Conservation (phyloP, 2,797 vertebrate species). For the Pseudomugil tenellus region DNA sequence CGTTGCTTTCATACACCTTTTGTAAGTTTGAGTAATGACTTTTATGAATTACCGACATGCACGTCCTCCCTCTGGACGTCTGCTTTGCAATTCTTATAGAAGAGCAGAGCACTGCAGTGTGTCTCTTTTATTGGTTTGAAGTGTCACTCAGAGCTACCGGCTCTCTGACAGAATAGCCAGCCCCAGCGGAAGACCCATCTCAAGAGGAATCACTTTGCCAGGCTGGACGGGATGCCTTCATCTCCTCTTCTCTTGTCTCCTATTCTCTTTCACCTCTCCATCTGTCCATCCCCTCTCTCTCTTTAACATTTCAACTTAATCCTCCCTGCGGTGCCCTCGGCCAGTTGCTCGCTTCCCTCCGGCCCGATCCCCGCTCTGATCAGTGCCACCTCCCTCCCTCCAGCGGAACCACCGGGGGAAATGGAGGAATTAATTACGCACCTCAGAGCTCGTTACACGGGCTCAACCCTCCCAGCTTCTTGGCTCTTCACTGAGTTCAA, state of each 20-base stretch:
- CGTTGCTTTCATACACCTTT: constrained; percentile 5
- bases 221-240: constrained; percentile 31
- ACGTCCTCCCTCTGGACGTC: constrained; percentile 20
- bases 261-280: constrained; percentile 33
- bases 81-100: constrained; percentile 51
- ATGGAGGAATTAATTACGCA: constrained; percentile 80
- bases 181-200: constrained; percentile 64
- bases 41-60: constrained; percentile 24
- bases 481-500: constrained; percentile 64
- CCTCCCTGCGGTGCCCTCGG: constrained; percentile 51
- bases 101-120: constrained; percentile 37
- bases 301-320: constrained; percentile 60
- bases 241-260: not conserved
- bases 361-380: constrained; percentile 62
- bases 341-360: constrained; percentile 39
- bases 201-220: constrained; percentile 57
- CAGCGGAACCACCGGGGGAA: constrained; percentile 36
- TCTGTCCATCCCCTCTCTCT: constrained; percentile 27
- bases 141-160: constrained; percentile 54
- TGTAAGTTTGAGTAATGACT: not conserved
- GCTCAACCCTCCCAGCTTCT: constrained; percentile 59
- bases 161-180: constrained; percentile 63
- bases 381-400: constrained; percentile 51
- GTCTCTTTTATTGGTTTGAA: constrained; percentile 51
- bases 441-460: constrained; percentile 72